Base-by-base conservation (phyloP, 2,797 vertebrate genomes). In the Champsocephalus gunnari region DNA sequence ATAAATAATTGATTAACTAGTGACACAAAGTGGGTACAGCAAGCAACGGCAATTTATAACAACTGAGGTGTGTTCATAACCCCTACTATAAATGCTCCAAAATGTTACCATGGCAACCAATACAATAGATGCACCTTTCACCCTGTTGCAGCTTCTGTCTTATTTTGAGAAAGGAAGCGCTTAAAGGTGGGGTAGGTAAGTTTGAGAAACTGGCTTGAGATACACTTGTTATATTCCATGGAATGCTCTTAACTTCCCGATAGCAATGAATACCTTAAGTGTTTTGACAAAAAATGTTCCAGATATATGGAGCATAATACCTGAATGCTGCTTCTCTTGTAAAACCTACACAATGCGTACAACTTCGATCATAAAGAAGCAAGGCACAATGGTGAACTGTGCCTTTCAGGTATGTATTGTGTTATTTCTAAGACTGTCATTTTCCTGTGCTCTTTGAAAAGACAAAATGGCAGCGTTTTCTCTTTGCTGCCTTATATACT, bases 81-180 rank as follows among this genome's bases (percentile, higher is more conserved):
- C 32, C 49, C 17, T 28, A 9, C 7, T 47, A 9, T 48, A 59
- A 57, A 38, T 28, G 28, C 28, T 45, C 44, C 28, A 71, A 38
- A 66, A 28, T 34, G 11, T 71, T 28, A 0, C 74, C 71, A 75
- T 56, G 16, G 48, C 32, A 75, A 6, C 5, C 13, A 13, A 28
- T 28, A 28, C 4, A 28, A 28, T 10, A n/a, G 9, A 14, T 44
- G 11, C 28, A 0, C 12, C 41, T 34, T 19, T 28, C 13, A 7
- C 24, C 13, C 13, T 38, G 54, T 12, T 55, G 59, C 21, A 53
- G 34, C 34, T 38, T 38, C 34, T 38, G 34, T 9, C 11, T 51
- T 38, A 10, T 12, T 38, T 38, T 5, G 48, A 38, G 62, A 9
- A 12, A 43, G 17, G 21, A 63, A 63, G 24, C 6, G 1, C 19